These are phyloP conservation scores for Sisor rabdophorus DNA, from an alignment of 2,113 vertebrate species.

Conservation along the genomic window DNA sequence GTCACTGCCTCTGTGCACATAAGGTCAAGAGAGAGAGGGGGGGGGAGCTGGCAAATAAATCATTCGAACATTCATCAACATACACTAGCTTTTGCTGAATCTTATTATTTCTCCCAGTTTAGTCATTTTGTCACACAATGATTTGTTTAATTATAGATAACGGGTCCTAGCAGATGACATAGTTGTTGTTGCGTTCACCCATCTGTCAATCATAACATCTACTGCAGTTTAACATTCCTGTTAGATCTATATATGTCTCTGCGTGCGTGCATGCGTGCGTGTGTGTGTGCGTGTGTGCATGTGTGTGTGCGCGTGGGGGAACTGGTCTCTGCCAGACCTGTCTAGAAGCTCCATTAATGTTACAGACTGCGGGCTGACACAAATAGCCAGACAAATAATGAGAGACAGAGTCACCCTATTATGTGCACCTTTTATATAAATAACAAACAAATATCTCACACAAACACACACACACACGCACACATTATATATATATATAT, in stretches of 20 bases:
- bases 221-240: conserved; percentile 20
- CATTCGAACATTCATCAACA: conserved; percentile 14
- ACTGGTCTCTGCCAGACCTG: conserved; percentile 36
- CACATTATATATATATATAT: too few relatives aligned
- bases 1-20: conserved; percentile 10
- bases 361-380: conserved; percentile 28
- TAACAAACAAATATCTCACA: conserved; percentile 20
- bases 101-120: conserved; percentile 31
- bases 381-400: conserved; percentile 24
- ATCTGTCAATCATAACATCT: conserved; percentile 1
- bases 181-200: conserved; percentile 12
- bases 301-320: conserved; percentile 14
- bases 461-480: conserved; percentile 12
- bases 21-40: conserved; percentile 12
- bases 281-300: not conserved
- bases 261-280: conserved; percentile 5
- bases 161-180: conserved; percentile 7
- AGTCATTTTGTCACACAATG: conserved; percentile 35
- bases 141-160: conserved; percentile 40
- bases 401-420: conserved; percentile 22
- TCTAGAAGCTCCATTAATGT: conserved; percentile 42
- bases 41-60: not conserved
- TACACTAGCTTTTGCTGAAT: conserved; percentile 12
- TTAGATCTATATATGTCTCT: conserved; percentile 5
- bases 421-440: conserved; percentile 31